phyloP scores from a whole-genome alignment of 2,888 invertebrate species.

The Julus scandinavius region DNA sequence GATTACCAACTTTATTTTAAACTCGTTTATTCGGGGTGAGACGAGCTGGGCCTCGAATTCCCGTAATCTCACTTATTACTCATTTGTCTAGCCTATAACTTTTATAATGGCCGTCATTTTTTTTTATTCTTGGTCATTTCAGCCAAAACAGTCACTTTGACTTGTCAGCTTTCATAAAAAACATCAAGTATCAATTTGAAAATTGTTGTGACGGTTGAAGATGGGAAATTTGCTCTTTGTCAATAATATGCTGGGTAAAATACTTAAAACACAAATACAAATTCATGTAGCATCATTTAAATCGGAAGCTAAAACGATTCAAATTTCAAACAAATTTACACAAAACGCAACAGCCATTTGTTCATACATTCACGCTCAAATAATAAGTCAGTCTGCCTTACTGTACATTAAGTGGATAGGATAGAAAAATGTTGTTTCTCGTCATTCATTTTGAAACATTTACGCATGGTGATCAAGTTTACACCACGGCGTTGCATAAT shows the following conservation, averaged over 20 bases:
- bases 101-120: no score
- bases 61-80: no score
- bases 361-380: background rate
- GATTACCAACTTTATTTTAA: no score
- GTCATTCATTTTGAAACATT: background rate
- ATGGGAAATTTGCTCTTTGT: background rate
- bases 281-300: background rate
- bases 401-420: background rate
- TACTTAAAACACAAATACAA: background rate
- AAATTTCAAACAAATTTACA: background rate
- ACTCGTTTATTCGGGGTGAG: no score
- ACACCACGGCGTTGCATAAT: background rate
- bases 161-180: no score
- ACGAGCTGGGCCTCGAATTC: no score
- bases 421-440: slow-evolving; percentile 1
- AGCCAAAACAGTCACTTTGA: no score
- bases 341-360: background rate
- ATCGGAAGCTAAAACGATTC: background rate
- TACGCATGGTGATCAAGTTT: background rate
- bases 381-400: background rate
- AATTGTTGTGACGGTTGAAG: no score
- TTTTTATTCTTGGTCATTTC: no score
- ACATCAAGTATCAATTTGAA: no score
- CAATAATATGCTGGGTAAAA: background rate
- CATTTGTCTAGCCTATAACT: no score